phyloP scores from a whole-genome alignment of 2,113 vertebrate species.

The Amblyornis subalaris region DNA sequence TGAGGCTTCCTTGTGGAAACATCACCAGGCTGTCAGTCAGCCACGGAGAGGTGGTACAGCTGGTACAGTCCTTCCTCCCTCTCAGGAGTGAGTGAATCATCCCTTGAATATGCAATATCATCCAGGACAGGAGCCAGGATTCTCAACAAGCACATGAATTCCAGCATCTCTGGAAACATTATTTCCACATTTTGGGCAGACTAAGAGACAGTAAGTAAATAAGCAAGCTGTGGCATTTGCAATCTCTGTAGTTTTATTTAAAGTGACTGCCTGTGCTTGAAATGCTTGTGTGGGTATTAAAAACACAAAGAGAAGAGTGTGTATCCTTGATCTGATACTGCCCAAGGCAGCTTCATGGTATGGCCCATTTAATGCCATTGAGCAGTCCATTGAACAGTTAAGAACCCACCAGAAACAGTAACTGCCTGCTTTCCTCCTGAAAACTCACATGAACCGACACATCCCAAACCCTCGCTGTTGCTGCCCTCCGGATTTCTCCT shows the following conservation, averaged over 20 bases:
- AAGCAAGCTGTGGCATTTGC: slow-evolving; percentile 54
- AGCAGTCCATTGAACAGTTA: slow-evolving; percentile 31
- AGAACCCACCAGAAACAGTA: slow-evolving; percentile 47
- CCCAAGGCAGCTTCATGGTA: slow-evolving; percentile 32
- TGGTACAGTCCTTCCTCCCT: slow-evolving; percentile 54
- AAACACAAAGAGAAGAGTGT: not conserved
- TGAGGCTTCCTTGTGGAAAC: slow-evolving; percentile 38
- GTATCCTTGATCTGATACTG: slow-evolving; percentile 10
- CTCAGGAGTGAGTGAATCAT: slow-evolving; percentile 49
- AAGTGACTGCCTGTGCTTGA: slow-evolving; percentile 23
- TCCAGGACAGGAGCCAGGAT: slow-evolving; percentile 59
- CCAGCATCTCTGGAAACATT: slow-evolving; percentile 56
- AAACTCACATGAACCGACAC: not conserved
- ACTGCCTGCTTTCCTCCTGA: not conserved
- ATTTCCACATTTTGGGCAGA: slow-evolving; percentile 56
- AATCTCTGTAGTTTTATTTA: slow-evolving; percentile 48
- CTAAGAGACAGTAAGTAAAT: slow-evolving; percentile 52
- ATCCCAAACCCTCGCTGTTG: not conserved
- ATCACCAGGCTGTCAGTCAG: slow-evolving; percentile 27
- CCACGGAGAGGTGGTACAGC: slow-evolving; percentile 42
- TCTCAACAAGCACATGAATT: slow-evolving; percentile 49
- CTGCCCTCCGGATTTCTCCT: not conserved
- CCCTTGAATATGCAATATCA: slow-evolving; percentile 62
- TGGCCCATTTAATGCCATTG: slow-evolving; percentile 57
- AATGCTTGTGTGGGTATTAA: not conserved